Base-by-base conservation (phyloP, 92 coral and sea anemone species). In the Bergia sp. region DNA sequence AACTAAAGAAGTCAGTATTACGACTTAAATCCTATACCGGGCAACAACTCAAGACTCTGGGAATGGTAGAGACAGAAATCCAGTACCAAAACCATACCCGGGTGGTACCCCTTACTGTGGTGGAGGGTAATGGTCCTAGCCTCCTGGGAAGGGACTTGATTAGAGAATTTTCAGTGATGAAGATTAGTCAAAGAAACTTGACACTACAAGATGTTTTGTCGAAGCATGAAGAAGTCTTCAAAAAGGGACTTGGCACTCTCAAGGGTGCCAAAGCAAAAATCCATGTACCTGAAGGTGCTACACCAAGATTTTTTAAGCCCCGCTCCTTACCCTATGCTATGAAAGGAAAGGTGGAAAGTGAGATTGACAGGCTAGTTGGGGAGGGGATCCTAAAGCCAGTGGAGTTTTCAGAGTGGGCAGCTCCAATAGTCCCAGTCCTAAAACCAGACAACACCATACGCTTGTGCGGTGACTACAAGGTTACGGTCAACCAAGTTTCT, bases 71-170 rank as follows among this genome's bases (percentile, higher is more conserved):
- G 64, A 76, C 88, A 40, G 77, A 89, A 64, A 39, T 89, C 38
- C 69, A 61, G 83, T 85, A 89, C 86, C 50, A 89, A 45, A 79
- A 79, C 53, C 77, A 76, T 37, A 78, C 40, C 43, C 58, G 47
- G 73, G 76, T 74, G 71, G 73, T 75, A 53, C 89, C 89, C 89
- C 66, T 86, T 29, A 53, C 67, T 40, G 81, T 76, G 16, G 81
- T n/a, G n/a, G n/a, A n/a, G n/a, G n/a, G n/a, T n/a, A 49, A 42
- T 50, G 72, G 82, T 49, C 82, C 82, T 76, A 77, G 90, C 80
- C 84, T 87, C 73, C 61, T 87, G 89, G 90, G 90, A 40, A 87
- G 90, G 90, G 90, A 87, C 75, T 64, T 82, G 87, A 82, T 82
- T 38, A 82, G 55, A 85, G 78, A 85, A 72, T 71, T 82, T 85